These are phyloP conservation scores for Coregonus clupeaformis DNA, from an alignment of 2,113 vertebrate species.

Conservation along the genomic window DNA sequence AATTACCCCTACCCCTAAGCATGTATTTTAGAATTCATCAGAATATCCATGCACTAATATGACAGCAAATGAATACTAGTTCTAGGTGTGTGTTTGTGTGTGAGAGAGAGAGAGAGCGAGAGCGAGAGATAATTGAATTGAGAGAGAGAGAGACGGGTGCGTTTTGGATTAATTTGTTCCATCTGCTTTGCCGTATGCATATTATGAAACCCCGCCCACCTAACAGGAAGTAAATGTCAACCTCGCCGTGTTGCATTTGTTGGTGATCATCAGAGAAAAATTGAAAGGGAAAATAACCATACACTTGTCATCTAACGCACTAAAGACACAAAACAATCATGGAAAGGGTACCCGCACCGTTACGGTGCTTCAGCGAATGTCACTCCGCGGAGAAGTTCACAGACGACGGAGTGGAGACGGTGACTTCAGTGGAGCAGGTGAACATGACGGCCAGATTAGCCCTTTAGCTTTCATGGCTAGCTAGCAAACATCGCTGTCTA, in stretches of 20 bases:
- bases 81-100: too few relatives aligned
- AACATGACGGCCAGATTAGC: constrained; percentile 18
- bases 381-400: constrained; percentile 63
- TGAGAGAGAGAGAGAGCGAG: too few relatives aligned
- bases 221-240: constrained; percentile 5
- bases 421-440: constrained; percentile 78
- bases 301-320: neutral
- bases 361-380: constrained; percentile 68
- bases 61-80: too few relatives aligned
- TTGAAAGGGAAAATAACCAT: neutral
- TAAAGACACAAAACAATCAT: constrained; percentile 30
- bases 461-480: neutral
- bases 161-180: constrained; percentile 30
- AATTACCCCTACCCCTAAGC: too few relatives aligned
- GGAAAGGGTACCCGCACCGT: constrained; percentile 46
- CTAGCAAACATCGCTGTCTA: neutral
- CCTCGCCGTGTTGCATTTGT: neutral
- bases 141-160: too few relatives aligned
- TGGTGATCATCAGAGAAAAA: neutral
- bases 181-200: constrained; percentile 43
- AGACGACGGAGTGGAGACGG: constrained; percentile 71
- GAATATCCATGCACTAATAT: too few relatives aligned
- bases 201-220: constrained; percentile 40
- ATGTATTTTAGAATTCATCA: too few relatives aligned
- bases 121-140: too few relatives aligned